phyloP scores from a whole-genome alignment of 2,113 vertebrate genomes.

The Brachirus orientalis region DNA sequence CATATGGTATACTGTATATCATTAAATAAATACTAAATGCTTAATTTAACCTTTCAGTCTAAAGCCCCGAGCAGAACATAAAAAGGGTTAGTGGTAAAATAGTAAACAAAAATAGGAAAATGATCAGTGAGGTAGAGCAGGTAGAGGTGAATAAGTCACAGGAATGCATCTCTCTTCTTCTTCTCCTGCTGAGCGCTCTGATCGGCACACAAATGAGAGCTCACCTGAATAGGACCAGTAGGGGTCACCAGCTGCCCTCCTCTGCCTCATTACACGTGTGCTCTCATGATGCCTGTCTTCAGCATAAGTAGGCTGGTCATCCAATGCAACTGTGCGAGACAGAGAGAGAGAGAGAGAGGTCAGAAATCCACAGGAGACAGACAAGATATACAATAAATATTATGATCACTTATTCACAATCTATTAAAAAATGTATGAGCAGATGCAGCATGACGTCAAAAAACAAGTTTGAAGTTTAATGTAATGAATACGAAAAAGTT shows the following conservation, averaged over 20 bases:
- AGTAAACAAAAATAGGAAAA: constrained; percentile 24
- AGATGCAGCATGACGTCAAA: background rate
- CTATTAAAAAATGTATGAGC: background rate
- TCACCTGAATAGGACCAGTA: constrained; percentile 99
- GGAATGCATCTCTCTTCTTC: background rate
- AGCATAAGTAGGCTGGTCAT: constrained; percentile 83
- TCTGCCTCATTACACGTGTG: constrained; percentile 85
- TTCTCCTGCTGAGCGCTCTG: constrained; percentile 12
- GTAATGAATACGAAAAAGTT: background rate
- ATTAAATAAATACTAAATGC: constrained; percentile 33
- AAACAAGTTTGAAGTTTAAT: background rate
- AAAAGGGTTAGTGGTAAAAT: background rate
- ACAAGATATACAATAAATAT: constrained; percentile 1
- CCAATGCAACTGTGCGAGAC: constrained; percentile 83
- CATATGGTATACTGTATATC: constrained; percentile 23
- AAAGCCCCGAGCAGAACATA: background rate
- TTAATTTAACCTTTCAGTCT: constrained; percentile 17
- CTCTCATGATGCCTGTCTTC: constrained; percentile 84
- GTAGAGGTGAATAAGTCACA: constrained; percentile 18
- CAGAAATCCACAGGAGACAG: constrained; percentile 20
- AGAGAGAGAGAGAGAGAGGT: constrained; percentile 48
- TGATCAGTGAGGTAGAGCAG: background rate
- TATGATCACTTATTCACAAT: background rate
- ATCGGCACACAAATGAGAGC: constrained; percentile 48
- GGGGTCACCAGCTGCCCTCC: constrained; percentile 89